Evolutionary conservation across 1,140 invertebrate genomes (phyloP).

Genomic region (Platorchestia sp.): DNA sequence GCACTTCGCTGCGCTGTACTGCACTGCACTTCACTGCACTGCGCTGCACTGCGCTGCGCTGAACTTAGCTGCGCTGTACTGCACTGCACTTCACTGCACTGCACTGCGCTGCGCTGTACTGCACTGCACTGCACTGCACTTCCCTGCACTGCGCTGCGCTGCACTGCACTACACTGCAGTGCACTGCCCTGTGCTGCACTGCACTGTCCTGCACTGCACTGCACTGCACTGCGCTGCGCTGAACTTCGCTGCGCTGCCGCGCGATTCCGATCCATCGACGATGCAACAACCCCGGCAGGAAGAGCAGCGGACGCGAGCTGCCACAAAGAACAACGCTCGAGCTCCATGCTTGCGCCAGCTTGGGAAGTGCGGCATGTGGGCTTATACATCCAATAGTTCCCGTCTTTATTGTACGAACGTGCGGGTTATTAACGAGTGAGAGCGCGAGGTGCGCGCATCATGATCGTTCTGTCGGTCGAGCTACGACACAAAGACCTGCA

Average conservation of each 20-base stretch:
- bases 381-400: not conserved
- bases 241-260: no score
- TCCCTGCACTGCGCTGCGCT: not conserved
- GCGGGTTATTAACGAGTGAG: not conserved
- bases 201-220: no score
- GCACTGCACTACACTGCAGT: not conserved
- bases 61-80: no score
- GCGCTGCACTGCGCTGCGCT: no score
- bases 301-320: not conserved
- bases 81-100: no score
- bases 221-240: not conserved
- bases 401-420: constrained; percentile 10
- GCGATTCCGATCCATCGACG: not conserved
- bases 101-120: no score
- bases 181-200: not conserved
- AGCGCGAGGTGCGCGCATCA: not conserved
- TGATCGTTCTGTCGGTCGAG: not conserved
- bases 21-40: no score
- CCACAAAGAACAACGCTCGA: not conserved
- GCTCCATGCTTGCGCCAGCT: not conserved
- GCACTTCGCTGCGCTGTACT: no score
- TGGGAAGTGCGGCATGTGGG: not conserved
- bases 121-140: no score
- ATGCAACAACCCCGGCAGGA: not conserved
- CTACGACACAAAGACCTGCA: not conserved